phyloP scores from a whole-genome alignment of 2,113 vertebrate genomes.

The Chloropsis cyanopogon region DNA sequence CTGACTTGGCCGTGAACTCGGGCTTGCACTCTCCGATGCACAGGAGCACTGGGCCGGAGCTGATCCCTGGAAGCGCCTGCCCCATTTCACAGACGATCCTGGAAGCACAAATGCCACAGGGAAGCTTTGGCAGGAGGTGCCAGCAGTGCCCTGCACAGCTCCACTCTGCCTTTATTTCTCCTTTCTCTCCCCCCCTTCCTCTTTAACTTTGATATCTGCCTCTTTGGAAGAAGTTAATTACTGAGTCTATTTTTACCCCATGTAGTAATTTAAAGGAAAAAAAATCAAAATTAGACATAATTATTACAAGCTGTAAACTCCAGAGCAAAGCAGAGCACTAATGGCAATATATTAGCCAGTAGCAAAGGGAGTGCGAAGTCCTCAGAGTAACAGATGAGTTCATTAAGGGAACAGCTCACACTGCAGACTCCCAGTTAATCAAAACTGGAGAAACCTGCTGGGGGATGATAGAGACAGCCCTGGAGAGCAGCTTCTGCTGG shows the following conservation, averaged over 20 bases:
- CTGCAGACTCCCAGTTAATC: slow-evolving; percentile 64
- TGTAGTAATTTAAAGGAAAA: slow-evolving; percentile 50
- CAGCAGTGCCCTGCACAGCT: neutral
- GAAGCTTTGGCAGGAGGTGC: neutral
- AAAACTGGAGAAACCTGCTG: slow-evolving; percentile 9
- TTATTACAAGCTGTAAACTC: slow-evolving; percentile 69
- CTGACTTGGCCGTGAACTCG: slow-evolving; percentile 88
- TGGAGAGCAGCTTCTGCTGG: neutral
- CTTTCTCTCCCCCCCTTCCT: neutral
- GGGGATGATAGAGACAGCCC: neutral
- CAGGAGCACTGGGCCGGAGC: slow-evolving; percentile 87
- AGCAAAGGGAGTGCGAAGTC: slow-evolving; percentile 43
- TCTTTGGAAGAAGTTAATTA: slow-evolving; percentile 63
- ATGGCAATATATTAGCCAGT: slow-evolving; percentile 69
- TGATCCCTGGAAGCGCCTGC: slow-evolving; percentile 74
- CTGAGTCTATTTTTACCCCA: slow-evolving; percentile 44
- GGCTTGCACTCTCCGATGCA: slow-evolving; percentile 94
- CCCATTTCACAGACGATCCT: slow-evolving; percentile 99
- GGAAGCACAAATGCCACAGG: slow-evolving; percentile 12
- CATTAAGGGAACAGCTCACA: slow-evolving; percentile 59
- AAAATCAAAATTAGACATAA: slow-evolving; percentile 66
- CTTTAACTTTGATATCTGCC: slow-evolving; percentile 42
- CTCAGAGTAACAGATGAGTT: slow-evolving; percentile 59
- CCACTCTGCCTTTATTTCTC: neutral
- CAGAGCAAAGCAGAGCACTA: slow-evolving; percentile 61